Conservation (phyloP, 2,888 invertebrate species). For the Calephelis perditalis region DNA sequence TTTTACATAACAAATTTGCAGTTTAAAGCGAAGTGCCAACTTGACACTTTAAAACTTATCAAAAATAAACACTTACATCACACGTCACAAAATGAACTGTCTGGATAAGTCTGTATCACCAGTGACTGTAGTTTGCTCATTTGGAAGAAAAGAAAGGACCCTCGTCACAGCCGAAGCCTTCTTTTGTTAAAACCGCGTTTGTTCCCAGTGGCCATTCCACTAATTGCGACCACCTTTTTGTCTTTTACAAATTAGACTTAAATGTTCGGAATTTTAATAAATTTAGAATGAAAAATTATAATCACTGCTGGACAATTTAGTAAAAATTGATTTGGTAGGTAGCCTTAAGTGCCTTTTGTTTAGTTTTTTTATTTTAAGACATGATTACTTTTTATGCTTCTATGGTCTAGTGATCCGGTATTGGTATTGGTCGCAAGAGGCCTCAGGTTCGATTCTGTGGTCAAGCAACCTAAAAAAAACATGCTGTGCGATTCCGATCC, state of each 20-base stretch:
- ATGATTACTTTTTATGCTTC: too few species aligned
- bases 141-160: constrained; percentile 74
- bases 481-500: too few species aligned
- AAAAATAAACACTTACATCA: too few species aligned
- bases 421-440: too few species aligned
- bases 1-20: too few species aligned
- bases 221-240: constrained; percentile 75
- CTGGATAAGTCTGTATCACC: constrained; percentile 29
- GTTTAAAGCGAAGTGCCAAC: too few species aligned
- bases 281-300: constrained; percentile 39
- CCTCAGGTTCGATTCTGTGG: too few species aligned
- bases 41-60: too few species aligned
- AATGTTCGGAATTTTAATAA: constrained; percentile 51
- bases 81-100: too few species aligned
- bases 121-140: constrained; percentile 72
- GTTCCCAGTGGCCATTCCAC: constrained; percentile 73
- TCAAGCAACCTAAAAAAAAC: too few species aligned
- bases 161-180: constrained; percentile 53
- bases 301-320: neutral
- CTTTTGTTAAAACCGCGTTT: constrained; percentile 71
- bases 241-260: constrained; percentile 65
- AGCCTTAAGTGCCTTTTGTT: neutral
- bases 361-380: too few species aligned
- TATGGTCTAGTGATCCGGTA: too few species aligned
- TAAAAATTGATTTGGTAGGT: neutral